These are phyloP conservation scores for Apeltes quadracus DNA, from an alignment of 2,113 vertebrate species.

Conservation along the genomic window DNA sequence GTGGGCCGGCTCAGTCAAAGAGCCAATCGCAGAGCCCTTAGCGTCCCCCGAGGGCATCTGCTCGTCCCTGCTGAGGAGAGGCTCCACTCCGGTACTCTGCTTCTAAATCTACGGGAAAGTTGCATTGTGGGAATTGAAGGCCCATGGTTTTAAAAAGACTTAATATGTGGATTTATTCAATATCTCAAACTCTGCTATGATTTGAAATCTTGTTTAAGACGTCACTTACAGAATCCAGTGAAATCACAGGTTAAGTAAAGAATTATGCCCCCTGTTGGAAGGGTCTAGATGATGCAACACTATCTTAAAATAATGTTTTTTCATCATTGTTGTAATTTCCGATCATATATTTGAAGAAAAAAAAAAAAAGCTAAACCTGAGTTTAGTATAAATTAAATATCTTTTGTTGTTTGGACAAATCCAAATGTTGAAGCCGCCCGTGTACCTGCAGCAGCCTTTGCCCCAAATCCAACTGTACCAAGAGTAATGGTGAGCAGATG, in stretches of 20 bases:
- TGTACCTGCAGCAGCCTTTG: neutral
- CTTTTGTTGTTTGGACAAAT: neutral
- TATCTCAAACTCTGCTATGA: too few relatives aligned
- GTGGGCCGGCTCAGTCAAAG: too few relatives aligned
- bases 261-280: neutral
- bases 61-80: too few relatives aligned
- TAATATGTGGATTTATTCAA: neutral
- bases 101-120: neutral
- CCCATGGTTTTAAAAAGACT: neutral
- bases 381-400: neutral
- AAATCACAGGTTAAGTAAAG: neutral
- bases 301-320: neutral
- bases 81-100: neutral
- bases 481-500: neutral
- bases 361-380: too few relatives aligned
- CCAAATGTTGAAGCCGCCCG: neutral
- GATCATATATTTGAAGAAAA: neutral
- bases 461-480: too few relatives aligned
- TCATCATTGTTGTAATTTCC: neutral
- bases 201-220: too few relatives aligned
- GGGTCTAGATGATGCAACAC: neutral
- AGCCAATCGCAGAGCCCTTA: too few relatives aligned
- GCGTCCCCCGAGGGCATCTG: too few relatives aligned
- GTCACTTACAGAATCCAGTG: neutral
- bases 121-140: neutral